phyloP scores from a whole-genome alignment of 2,888 invertebrate species.

The Autographa gamma region DNA sequence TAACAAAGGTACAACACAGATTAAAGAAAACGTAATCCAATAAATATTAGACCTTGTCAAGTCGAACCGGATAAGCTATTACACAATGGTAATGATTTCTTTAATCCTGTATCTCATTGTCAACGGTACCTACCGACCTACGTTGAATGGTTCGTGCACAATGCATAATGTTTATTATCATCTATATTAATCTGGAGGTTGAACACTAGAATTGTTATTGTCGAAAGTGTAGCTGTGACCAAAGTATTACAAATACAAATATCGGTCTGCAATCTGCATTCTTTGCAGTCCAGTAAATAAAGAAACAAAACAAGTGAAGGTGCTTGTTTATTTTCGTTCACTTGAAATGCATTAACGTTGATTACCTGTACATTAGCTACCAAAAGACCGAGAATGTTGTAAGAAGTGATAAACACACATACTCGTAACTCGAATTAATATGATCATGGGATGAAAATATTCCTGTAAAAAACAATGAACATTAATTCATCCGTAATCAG shows the following conservation, averaged over 20 bases:
- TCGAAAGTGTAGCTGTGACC: slow-evolving; percentile 29
- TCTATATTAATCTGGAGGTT: slow-evolving; percentile 60
- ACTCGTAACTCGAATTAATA: neutral
- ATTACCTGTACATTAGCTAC: slow-evolving; percentile 20
- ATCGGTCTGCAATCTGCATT: slow-evolving; percentile 21
- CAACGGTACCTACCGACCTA: slow-evolving; percentile 60
- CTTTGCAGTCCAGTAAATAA: slow-evolving; percentile 29
- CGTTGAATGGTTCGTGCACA: slow-evolving; percentile 64
- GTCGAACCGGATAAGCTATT: slow-evolving; percentile 36
- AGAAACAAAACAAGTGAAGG: slow-evolving; percentile 20
- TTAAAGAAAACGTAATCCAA: slow-evolving; percentile 37
- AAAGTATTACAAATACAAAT: slow-evolving; percentile 22
- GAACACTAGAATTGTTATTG: slow-evolving; percentile 35
- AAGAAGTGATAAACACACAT: slow-evolving; percentile 6
- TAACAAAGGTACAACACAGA: slow-evolving; percentile 41
- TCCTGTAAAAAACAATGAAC: no score
- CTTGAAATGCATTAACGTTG: slow-evolving; percentile 18
- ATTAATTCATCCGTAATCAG: no score
- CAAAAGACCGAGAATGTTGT: neutral
- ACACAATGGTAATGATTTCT: slow-evolving; percentile 58
- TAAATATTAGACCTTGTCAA: slow-evolving; percentile 38
- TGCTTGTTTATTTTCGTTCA: slow-evolving; percentile 18
- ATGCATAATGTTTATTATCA: slow-evolving; percentile 70
- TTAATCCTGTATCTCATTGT: slow-evolving; percentile 61
- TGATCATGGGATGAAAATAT: neutral